Base-by-base conservation (phyloP, 1,140 invertebrate species). In the Homalodisca vitripennis region DNA sequence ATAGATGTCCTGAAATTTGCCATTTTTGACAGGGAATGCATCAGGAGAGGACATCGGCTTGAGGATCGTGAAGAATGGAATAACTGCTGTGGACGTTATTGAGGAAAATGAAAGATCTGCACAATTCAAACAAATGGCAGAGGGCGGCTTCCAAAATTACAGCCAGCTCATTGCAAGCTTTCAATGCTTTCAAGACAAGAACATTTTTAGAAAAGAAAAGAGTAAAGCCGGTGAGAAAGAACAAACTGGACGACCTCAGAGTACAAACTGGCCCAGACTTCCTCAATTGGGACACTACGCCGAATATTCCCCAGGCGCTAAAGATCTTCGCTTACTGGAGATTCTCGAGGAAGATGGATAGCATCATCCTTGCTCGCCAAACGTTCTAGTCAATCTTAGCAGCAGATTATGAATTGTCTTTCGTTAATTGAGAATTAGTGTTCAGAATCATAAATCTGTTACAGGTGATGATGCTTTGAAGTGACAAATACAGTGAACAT, bases 271-370 rank as follows among this genome's bases (percentile, higher is more conserved):
- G 34, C 30, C 30, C 6, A 64, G 62, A 34, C 62, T 46, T 64
- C 63, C 63, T 2, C 32, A 47, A 24, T 47, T 66, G 27, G 29
- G 34, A 6, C 10, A 20, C 6, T n/a, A n/a, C n/a, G 14, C 17
- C 2, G 31, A 24, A 26, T 47, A 66, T n/a, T 20, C 32, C 31
- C 2, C 20, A 17, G 41, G 63, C 17, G 1, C 29, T 26, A 66
- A 66, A 27, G 63, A 66, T 47, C 63, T 46, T 1, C 63, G 32
- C 12, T 27, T 66, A 22, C 17, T 66, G 63, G 63, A 66, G 20
- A 66, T 66, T 20, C 46, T 66, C 13, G 6, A 34, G 3, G n/a
- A 41, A 26, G 34, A 66, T 66, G 63, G 63, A 66, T 26, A 66
- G 17, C 12, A 46, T 66, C 12, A 27, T 66, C 10, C 41, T 66